Evolutionary conservation across 2,888 invertebrate genomes (phyloP), one percentile per base, ranked within the genome.

Genomic region (Nymphalis urticae): DNA sequence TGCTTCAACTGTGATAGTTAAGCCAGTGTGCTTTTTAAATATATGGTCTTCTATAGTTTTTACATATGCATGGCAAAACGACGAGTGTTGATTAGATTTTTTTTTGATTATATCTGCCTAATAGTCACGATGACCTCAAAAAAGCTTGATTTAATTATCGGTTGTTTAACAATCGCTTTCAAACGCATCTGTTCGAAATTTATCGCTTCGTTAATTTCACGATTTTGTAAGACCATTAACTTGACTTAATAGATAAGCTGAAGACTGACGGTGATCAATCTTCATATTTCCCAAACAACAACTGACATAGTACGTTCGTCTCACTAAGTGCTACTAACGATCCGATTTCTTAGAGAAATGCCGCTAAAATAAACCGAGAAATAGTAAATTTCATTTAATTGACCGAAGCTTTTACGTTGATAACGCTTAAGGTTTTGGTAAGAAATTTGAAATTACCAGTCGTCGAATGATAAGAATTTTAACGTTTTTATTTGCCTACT

Each of bases 221-320:
- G 68, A 73, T 75, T 74, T 73, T 68, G 68, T 74, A 65, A 75
- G 68, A 71, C 68, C 72, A 73, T 74, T 72, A 71, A 71, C 69
- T 73, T 67, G 66, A 71, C 72, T 75, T 75, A 76, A 74, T 72
- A 76, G 75, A 77, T 77, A 77, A 77, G 74, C 70, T 68, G 66
- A 72, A 66, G 71, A 73, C 67, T 68, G 67, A 78, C 72, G 69
- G 75, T 75, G 77, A 89, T 88, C 85, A 84, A 88, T 89, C 89
- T 87, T 86, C 83, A 87, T 89, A 88, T 85, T 86, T 86, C 82
- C 80, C 80, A 80, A 82, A 82, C 81, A 84, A 79, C 79, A 81
- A 76, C 84, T 83, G 84, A 84, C 86, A 82, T 81, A 78, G 77
- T 82, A 84, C 84, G 87, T 89, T 85, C 81, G 83, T 88, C 87